These are phyloP conservation scores for Agrilus cyanescens DNA, from an alignment of 2,888 invertebrate genomes.

Conservation along the genomic window DNA sequence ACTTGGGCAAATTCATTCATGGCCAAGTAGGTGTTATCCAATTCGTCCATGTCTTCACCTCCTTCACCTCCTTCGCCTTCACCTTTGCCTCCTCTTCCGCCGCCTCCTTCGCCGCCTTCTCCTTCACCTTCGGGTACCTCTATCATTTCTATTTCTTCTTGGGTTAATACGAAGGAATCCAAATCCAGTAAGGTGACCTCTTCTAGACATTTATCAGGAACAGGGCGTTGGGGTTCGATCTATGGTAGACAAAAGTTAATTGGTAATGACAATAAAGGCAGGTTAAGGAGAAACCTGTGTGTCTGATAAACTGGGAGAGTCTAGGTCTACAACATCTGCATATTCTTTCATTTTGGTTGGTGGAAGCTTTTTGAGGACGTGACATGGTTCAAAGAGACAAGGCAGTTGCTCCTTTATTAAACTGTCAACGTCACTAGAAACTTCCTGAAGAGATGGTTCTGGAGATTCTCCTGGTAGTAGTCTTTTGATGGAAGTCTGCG, in stretches of 20 bases:
- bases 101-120: constrained; percentile 18
- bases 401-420: constrained; percentile 25
- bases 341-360: constrained; percentile 15
- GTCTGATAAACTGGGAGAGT: constrained; percentile 49
- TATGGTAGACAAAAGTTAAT: neutral
- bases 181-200: constrained; percentile 27
- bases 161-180: constrained; percentile 28
- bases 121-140: constrained; percentile 12
- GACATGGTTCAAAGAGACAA: neutral
- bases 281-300: constrained; percentile 36
- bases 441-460: constrained; percentile 24
- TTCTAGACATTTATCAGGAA: constrained; percentile 19
- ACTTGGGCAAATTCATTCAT: constrained; percentile 10
- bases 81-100: constrained; percentile 26
- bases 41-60: constrained; percentile 14
- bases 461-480: constrained; percentile 24
- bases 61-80: constrained; percentile 25
- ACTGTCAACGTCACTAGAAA: constrained; percentile 29
- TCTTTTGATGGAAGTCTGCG: constrained; percentile 23
- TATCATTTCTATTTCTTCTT: constrained; percentile 28
- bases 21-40: constrained; percentile 6
- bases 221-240: constrained; percentile 17
- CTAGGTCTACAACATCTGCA: constrained; percentile 33
- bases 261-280: neutral
- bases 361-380: constrained; percentile 19